phyloP scores from a whole-genome alignment of 64 coral and sea anemone genomes.

The Montipora sp. region DNA sequence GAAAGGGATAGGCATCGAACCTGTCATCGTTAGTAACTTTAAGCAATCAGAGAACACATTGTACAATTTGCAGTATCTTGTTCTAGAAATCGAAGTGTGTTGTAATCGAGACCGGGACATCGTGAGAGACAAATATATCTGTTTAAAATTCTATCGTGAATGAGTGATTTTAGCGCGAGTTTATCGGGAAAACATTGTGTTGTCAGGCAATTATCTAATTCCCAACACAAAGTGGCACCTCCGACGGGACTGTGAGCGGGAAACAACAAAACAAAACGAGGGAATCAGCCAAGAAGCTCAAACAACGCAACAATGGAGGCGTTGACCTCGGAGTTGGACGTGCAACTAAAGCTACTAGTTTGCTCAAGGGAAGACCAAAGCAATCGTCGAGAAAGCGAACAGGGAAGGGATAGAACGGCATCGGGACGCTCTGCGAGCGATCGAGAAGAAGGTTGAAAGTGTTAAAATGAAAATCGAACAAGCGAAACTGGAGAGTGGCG shows the following conservation, averaged over 20 bases:
- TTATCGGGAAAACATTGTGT: slow-evolving; percentile 11
- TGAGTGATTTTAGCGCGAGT: not conserved
- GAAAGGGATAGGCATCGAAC: too few relatives aligned
- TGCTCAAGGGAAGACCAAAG: not conserved
- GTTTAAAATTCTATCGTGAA: not conserved
- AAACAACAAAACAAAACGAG: not conserved
- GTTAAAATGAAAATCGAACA: slow-evolving; percentile 17
- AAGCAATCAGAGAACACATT: too few relatives aligned
- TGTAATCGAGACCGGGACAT: too few relatives aligned
- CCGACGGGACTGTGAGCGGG: slow-evolving; percentile 14
- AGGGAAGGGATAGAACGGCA: slow-evolving; percentile 1
- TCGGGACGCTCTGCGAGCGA: not conserved
- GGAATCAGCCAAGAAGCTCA: too few relatives aligned
- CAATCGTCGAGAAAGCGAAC: slow-evolving; percentile 22
- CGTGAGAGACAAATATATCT: too few relatives aligned
- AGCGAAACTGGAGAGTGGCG: not conserved
- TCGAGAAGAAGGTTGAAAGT: not conserved
- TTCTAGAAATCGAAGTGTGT: too few relatives aligned
- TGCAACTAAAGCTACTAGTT: too few relatives aligned
- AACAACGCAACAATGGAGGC: too few relatives aligned
- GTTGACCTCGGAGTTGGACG: too few relatives aligned
- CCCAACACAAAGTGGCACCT: slow-evolving; percentile 32
- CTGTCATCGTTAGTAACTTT: too few relatives aligned
- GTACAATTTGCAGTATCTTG: too few relatives aligned
- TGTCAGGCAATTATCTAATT: not conserved